Base-by-base conservation (phyloP, 2,113 vertebrate genomes). In the Dinomys branickii region DNA sequence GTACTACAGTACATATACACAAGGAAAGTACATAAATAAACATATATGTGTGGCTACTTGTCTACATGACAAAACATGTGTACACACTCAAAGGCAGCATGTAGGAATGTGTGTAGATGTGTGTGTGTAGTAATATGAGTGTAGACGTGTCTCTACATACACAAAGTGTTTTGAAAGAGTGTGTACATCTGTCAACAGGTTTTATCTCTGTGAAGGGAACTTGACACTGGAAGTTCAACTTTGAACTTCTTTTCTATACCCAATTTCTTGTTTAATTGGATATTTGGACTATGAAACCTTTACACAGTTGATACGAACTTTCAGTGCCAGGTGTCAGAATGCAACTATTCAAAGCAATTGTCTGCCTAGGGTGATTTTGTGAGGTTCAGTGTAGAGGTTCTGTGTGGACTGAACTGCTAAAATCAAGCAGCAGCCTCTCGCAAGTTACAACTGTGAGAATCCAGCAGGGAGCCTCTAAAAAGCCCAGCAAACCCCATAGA, bases 181-280 rank as follows among this genome's bases (percentile, higher is more conserved):
- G 3, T 35, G 56, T 3, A 5, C 5, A 47, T 73, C 9, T 82
- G 35, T 20, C 56, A 63, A 71, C 38, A 41, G 41, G 75, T 86
- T 91, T 38, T 63, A 59, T 90, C 41, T 73, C 4, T 63, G 3
- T 44, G 13, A 69, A 56, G 5, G 28, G 1, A 28, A 69, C 47
- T 88, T 94, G 61, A 10, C 26, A 90, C 26, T 69, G 17, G 4
- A 0, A 91, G 85, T 69, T 50, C 59, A 56, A 88, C 9, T 80
- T 85, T 54, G 17, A 50, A 38, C 87, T 87, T 71, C 7, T 20
- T 88, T 75, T 41, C 47, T 54, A n/a, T 65, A 8, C 63, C 44
- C 41, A 89, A 84, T 80, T 93, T 58, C 93, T 93, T 83, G 20
- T 73, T 88, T 94, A 91, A 83, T 47, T 93, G 65, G 8, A 82